Base-by-base conservation (phyloP, 2,113 vertebrate species). In the Charina bottae region DNA sequence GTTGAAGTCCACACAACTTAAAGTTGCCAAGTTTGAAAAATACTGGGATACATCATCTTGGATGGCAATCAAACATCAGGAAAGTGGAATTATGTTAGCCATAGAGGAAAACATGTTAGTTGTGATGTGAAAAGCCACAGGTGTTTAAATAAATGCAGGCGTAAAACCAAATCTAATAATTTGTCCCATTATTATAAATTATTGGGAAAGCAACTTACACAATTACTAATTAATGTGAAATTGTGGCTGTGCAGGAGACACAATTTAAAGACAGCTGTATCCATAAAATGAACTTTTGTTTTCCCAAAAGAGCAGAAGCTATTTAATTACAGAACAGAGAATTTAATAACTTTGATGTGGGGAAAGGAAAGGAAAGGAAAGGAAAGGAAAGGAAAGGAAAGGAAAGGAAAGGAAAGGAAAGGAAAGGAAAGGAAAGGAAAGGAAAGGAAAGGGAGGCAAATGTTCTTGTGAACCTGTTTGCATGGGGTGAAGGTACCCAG, bases 271-370 rank as follows among this genome's bases (percentile, higher is more conserved):
- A 42, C 60, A 92, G 88, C 94, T 92, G 90, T 95, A 90, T 93
- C 93, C 89, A 93, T 94, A 93, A 96, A 96, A 95, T 87, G 93
- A 96, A 94, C 58, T 46, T 88, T 96, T 62, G 92, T 92, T 94
- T 95, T 92, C 94, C 93, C 93, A 86, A 94, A 93, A 91, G 89
- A 93, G n/a, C n/a, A 93, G 94, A 94, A 95, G 28, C 90, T 96
- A 90, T 89, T 97, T 94, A 96, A 97, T 97, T 96, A 96, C 94
- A 96, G 96, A 95, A 94, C 92, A 87, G 55, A 84, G 72, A 93
- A 94, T 59, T 68, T 95, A 94, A 72, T 78, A 89, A 83, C 93
- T 95, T 94, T 94, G 94, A 96, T 96, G 94, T 88, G 94, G 94
- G 13, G 93, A 17, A 37, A 6, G 92, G 92, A 88, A 88, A 93